Percentiles rank a stretch among this genome's conserved stretches.
Conservation (phyloP, 2,888 invertebrate species). For the Ischnura elegans region DNA sequence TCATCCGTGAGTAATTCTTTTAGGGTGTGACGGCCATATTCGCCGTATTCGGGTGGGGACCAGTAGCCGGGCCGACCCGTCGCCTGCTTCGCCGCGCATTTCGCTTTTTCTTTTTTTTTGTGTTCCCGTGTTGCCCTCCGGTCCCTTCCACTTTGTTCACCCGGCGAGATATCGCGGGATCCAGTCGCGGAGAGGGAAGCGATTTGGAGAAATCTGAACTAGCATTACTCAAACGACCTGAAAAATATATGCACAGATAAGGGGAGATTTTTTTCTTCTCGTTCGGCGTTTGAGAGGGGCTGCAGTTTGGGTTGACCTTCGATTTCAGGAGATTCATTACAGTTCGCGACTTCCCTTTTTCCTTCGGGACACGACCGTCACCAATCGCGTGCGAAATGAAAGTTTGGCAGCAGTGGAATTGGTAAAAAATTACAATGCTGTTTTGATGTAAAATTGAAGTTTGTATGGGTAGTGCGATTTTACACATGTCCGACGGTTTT, state of each 20-base stretch:
- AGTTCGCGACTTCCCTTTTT: background rate
- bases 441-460: no score
- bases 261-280: background rate
- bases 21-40: background rate
- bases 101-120: no score
- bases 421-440: no score
- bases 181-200: background rate
- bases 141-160: background rate
- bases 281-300: background rate
- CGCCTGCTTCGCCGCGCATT: background rate
- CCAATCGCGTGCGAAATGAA: no score
- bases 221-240: background rate
- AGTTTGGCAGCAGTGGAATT: no score
- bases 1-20: background rate
- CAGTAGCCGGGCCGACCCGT: background rate
- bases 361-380: no score
- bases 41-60: background rate
- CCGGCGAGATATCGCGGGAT: background rate
- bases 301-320: background rate
- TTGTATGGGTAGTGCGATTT: no score
- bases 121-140: background rate
- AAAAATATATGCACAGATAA: background rate
- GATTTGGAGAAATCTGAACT: background rate
- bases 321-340: constrained; percentile 17
- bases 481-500: no score